phyloP scores from a whole-genome alignment of 2,888 invertebrate species.

The Sicus ferrugineus region DNA sequence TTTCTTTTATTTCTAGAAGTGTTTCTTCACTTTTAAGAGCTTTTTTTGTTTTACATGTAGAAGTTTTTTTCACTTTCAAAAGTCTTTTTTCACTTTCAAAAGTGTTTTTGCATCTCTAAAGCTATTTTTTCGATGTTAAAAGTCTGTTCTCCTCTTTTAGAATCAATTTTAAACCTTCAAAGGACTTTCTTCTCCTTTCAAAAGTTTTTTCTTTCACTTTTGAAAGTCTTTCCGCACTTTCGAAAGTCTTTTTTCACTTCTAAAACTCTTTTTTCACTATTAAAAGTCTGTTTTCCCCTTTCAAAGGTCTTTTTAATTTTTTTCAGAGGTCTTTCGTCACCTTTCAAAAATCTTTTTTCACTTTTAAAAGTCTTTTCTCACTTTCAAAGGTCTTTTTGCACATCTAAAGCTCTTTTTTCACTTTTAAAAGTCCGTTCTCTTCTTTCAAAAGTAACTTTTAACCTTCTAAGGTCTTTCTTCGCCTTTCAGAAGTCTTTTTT shows the following conservation, averaged over 20 bases:
- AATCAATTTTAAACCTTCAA: not conserved
- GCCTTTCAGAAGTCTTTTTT: no score
- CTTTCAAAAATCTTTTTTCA: not conserved
- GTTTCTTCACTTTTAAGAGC: not conserved
- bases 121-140: no score
- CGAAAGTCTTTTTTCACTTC: no score
- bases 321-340: not conserved
- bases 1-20: not conserved
- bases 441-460: not conserved
- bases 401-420: not conserved
- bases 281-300: not conserved
- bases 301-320: not conserved
- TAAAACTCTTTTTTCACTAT: no score
- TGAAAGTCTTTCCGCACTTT: no score
- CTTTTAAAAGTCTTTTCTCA: not conserved
- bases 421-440: no score
- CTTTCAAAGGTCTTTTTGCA: not conserved
- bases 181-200: no score
- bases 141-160: not conserved
- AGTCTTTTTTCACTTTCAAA: not conserved
- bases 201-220: no score
- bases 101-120: not conserved
- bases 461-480: no score
- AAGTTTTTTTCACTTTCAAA: not conserved
- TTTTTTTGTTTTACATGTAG: not conserved